These are phyloP conservation scores for Anthonomus grandis DNA, from an alignment of 1,140 invertebrate species.

Conservation along the genomic window DNA sequence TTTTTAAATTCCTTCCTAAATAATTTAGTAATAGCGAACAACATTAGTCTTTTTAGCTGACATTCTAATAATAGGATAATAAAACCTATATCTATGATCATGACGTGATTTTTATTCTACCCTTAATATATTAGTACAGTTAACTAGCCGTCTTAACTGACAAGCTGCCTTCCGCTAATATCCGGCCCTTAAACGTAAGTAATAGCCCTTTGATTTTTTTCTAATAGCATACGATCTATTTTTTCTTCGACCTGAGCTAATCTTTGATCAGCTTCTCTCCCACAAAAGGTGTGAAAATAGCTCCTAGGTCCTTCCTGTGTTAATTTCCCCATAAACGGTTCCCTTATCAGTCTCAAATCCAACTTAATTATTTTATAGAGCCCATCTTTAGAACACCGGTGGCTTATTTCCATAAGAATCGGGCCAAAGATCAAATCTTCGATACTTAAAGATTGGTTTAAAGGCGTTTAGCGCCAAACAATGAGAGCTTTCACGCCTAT, in stretches of 20 bases:
- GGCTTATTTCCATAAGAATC: slow-evolving; percentile 31
- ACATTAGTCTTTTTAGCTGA: no score
- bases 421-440: slow-evolving; percentile 25
- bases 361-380: slow-evolving; percentile 33
- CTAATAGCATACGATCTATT: slow-evolving; percentile 9
- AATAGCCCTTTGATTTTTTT: not conserved
- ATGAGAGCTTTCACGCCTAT: slow-evolving; percentile 29
- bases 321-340: slow-evolving; percentile 12
- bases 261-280: slow-evolving; percentile 17
- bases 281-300: slow-evolving; percentile 28
- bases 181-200: not conserved
- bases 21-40: no score
- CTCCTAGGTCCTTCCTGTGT: slow-evolving; percentile 9
- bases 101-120: no score
- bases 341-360: slow-evolving; percentile 11
- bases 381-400: slow-evolving; percentile 25
- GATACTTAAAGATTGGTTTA: slow-evolving; percentile 21
- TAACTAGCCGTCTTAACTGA: slow-evolving; percentile 1
- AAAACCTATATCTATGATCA: no score
- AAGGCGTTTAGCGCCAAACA: slow-evolving; percentile 25
- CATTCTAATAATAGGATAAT: no score
- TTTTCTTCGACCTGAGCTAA: slow-evolving; percentile 4
- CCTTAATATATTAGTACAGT: not conserved
- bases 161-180: not conserved
- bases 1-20: no score